Conservation (phyloP, 2,113 vertebrate species). For the Xenopus borealis region DNA sequence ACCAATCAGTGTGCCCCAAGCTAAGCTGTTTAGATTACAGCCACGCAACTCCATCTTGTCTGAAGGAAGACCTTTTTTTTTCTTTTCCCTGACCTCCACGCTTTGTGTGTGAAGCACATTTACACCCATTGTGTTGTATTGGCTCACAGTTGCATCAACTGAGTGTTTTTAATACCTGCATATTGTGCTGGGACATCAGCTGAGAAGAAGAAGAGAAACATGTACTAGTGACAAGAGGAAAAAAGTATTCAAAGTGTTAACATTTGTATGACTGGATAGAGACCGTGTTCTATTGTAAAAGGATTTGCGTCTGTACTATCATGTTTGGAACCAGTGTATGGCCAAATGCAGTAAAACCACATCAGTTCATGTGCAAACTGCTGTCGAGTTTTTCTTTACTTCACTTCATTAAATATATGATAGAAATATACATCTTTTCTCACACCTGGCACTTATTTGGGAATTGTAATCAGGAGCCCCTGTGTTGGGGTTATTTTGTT, state of each 20-base stretch:
- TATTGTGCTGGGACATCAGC: slow-evolving; percentile 65
- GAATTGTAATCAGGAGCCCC: background rate
- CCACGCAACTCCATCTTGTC: slow-evolving; percentile 38
- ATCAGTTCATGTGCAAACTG: slow-evolving; percentile 81
- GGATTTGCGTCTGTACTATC: slow-evolving; percentile 72
- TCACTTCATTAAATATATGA: slow-evolving; percentile 8
- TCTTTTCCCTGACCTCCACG: slow-evolving; percentile 57
- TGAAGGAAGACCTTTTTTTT: slow-evolving; percentile 57
- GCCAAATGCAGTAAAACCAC: slow-evolving; percentile 92
- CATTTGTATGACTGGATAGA: slow-evolving; percentile 8
- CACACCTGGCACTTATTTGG: background rate
- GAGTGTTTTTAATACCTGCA: slow-evolving; percentile 85
- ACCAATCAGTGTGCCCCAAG: slow-evolving; percentile 62
- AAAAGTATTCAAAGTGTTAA: slow-evolving; percentile 39
- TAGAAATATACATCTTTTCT: background rate
- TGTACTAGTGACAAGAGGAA: slow-evolving; percentile 47
- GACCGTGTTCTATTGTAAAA: slow-evolving; percentile 28
- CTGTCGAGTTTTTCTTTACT: slow-evolving; percentile 61
- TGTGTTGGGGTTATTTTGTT: background rate
- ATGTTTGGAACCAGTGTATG: slow-evolving; percentile 72
- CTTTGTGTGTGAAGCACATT: slow-evolving; percentile 79
- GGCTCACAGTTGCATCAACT: slow-evolving; percentile 76
- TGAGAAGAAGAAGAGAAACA: slow-evolving; percentile 38
- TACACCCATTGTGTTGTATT: slow-evolving; percentile 89
- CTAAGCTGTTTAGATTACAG: slow-evolving; percentile 62